phyloP scores from a whole-genome alignment of 2,888 invertebrate genomes.

The Brachynemurus nebulosus region DNA sequence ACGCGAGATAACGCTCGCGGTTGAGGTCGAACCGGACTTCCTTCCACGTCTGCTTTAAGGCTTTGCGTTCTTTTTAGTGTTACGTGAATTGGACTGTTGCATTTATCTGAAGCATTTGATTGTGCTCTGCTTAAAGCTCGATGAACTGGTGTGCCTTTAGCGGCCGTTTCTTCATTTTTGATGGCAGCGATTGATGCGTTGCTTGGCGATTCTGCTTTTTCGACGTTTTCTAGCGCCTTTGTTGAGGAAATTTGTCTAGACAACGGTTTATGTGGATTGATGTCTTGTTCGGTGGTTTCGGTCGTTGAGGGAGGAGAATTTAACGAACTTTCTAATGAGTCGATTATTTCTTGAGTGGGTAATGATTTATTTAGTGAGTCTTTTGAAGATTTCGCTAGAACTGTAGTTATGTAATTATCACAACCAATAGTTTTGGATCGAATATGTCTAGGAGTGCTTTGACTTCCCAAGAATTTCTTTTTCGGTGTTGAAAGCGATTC shows the following conservation, averaged over 20 bases:
- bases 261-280: constrained; percentile 54
- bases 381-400: constrained; percentile 32
- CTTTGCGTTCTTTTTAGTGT: constrained; percentile 10
- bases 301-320: constrained; percentile 24
- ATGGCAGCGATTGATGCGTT: constrained; percentile 12
- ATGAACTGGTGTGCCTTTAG: constrained; percentile 16
- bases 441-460: constrained; percentile 31
- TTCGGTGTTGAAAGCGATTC: constrained; percentile 38
- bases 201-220: constrained; percentile 1
- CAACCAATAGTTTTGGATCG: constrained; percentile 48
- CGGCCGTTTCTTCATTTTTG: constrained; percentile 7
- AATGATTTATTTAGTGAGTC: constrained; percentile 26
- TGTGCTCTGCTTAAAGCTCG: constrained; percentile 1
- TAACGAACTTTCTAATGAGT: constrained; percentile 15
- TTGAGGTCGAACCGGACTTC: constrained; percentile 37
- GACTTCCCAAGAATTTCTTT: constrained; percentile 22
- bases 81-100: constrained; percentile 15
- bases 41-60: constrained; percentile 8
- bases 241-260: constrained; percentile 48
- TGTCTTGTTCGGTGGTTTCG: constrained; percentile 9
- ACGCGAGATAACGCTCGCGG: constrained; percentile 47
- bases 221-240: not conserved
- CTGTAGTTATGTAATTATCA: constrained; percentile 59
- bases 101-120: constrained; percentile 8
- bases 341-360: constrained; percentile 10